These are phyloP conservation scores for Tachina fera DNA, from an alignment of 2,888 invertebrate genomes.

Conservation along the genomic window DNA sequence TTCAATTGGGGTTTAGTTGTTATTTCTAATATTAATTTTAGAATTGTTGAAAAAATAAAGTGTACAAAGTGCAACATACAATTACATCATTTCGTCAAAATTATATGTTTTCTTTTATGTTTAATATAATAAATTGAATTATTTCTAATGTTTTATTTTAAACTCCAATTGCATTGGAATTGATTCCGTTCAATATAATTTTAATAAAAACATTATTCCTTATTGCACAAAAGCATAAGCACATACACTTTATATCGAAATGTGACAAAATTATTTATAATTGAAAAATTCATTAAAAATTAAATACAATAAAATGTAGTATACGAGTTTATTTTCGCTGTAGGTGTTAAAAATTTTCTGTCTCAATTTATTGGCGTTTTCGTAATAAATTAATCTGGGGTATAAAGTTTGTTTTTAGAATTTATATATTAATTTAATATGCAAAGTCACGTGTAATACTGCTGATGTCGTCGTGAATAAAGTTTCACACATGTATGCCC, in stretches of 20 bases:
- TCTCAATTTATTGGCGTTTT: not conserved
- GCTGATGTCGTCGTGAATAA: too few species aligned
- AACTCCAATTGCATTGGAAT: conserved; percentile 40
- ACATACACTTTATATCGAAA: not conserved
- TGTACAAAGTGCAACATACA: conserved; percentile 59
- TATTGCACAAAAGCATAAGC: not conserved
- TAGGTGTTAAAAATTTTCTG: conserved; percentile 43
- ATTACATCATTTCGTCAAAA: conserved; percentile 70
- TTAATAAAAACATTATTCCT: conserved; percentile 16
- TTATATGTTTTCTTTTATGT: not conserved
- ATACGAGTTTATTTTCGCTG: conserved; percentile 5
- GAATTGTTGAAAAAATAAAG: conserved; percentile 16
- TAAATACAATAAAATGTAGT: not conserved
- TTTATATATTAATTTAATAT: too few species aligned
- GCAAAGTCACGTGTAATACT: too few species aligned
- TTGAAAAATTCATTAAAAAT: conserved; percentile 1
- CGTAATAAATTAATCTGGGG: conserved; percentile 10
- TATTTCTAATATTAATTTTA: conserved; percentile 37
- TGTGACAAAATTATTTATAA: conserved; percentile 34
- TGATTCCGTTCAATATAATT: conserved; percentile 70
- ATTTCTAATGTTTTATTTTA: conserved; percentile 8
- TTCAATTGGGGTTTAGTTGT: conserved; percentile 1
- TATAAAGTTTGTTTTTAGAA: not conserved
- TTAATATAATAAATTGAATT: conserved; percentile 20
- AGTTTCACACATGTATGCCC: too few species aligned